These are phyloP conservation scores for Sebastolobus altivelis DNA, from an alignment of 2,797 vertebrate species.

Conservation along the genomic window DNA sequence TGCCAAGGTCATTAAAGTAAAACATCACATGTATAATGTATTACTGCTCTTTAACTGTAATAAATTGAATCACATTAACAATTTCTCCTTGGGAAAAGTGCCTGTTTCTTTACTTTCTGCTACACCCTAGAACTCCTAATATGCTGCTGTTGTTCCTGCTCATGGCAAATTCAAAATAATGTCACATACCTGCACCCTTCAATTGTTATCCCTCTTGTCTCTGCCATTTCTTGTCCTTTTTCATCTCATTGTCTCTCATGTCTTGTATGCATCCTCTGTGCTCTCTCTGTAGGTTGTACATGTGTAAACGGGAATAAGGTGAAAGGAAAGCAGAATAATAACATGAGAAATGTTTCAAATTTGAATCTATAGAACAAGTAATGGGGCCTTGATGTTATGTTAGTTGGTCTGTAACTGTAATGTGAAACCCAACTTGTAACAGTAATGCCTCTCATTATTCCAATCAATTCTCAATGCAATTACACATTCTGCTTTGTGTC, in stretches of 20 bases:
- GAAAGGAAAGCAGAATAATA: slow-evolving; percentile 3
- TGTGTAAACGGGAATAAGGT: slow-evolving; percentile 36
- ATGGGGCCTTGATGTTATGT: slow-evolving; percentile 13
- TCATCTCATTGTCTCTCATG: slow-evolving; percentile 36
- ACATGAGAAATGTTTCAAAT: not conserved
- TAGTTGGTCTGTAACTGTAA: slow-evolving; percentile 18
- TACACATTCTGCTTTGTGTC: slow-evolving; percentile 27
- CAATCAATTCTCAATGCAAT: slow-evolving; percentile 16
- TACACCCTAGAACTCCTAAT: not conserved
- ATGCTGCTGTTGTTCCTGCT: not conserved
- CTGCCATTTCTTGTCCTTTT: slow-evolving; percentile 40
- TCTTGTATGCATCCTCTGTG: slow-evolving; percentile 35
- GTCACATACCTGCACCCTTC: not conserved
- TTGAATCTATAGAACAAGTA: not conserved
- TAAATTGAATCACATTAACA: slow-evolving; percentile 49
- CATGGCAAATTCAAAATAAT: slow-evolving; percentile 10
- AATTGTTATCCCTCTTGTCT: slow-evolving; percentile 23
- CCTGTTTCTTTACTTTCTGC: slow-evolving; percentile 28
- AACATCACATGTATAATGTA: slow-evolving; percentile 55
- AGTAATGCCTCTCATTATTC: slow-evolving; percentile 28
- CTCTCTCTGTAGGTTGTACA: slow-evolving; percentile 14
- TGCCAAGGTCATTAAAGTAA: slow-evolving; percentile 49
- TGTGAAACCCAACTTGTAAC: slow-evolving; percentile 8
- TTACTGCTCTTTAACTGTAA: slow-evolving; percentile 46
- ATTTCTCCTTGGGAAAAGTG: slow-evolving; percentile 25